Evolutionary conservation across 2,113 vertebrate genomes (phyloP).

Genomic region (Salvelinus fontinalis): DNA sequence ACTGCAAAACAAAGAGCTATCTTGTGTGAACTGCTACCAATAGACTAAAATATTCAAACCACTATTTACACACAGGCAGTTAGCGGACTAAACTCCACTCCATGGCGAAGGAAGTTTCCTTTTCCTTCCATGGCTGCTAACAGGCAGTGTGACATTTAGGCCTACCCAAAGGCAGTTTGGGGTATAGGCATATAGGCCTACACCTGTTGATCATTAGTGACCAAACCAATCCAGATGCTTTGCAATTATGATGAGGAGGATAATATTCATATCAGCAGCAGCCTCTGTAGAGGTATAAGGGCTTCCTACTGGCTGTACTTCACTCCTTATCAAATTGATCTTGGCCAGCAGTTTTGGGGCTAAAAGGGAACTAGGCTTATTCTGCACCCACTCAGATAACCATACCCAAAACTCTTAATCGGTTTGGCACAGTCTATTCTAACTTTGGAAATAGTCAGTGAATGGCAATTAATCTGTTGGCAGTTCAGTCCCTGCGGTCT

Average conservation of each 20-base stretch:
- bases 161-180: neutral
- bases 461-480: conserved; percentile 80
- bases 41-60: neutral
- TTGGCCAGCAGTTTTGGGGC: neutral
- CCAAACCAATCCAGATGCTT: too few species aligned
- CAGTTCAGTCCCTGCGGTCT: conserved; percentile 65
- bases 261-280: neutral
- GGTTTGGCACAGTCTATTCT: conserved; percentile 5
- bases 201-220: neutral
- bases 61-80: neutral
- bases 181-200: neutral
- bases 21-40: neutral
- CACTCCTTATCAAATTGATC: too few species aligned
- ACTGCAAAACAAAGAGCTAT: neutral
- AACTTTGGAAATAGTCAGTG: conserved; percentile 76
- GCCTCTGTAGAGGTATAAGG: too few species aligned
- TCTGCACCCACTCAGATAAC: too few species aligned
- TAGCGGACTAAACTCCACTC: neutral
- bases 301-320: too few species aligned
- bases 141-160: neutral
- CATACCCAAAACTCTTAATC: neutral
- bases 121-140: too few species aligned
- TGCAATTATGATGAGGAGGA: neutral
- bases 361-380: neutral
- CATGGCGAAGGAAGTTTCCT: too few species aligned